A percentile compares a stretch with the other conserved stretches of the same genome.
Evolutionary conservation across 2,888 invertebrate species (phyloP).

Genomic region (Oligia fasciuncula): DNA sequence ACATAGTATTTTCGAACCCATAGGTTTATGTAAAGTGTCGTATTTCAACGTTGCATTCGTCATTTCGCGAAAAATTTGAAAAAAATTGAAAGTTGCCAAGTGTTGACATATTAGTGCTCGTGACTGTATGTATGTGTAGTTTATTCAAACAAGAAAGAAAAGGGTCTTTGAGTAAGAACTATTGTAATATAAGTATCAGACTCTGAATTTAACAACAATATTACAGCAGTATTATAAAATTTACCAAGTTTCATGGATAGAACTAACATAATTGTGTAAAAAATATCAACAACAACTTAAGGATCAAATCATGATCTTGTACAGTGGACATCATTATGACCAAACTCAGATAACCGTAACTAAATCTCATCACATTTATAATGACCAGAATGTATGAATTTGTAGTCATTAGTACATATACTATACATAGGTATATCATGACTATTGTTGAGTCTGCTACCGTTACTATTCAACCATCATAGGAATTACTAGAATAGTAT

Average conservation of each 20-base stretch:
- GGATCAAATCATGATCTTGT: constrained; percentile 1
- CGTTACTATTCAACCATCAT: not conserved
- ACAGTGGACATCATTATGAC: constrained; percentile 2
- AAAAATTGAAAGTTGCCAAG: too few species aligned
- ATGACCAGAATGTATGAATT: not conserved
- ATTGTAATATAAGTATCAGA: not conserved
- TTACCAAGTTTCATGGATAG: constrained; percentile 4
- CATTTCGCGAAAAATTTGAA: too few species aligned
- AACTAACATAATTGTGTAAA: not conserved
- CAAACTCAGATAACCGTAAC: constrained; percentile 6
- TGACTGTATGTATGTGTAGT: not conserved
- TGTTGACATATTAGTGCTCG: too few species aligned
- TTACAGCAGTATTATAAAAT: not conserved
- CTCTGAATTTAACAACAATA: not conserved
- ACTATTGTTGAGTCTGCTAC: constrained; percentile 9
- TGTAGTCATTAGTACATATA: not conserved
- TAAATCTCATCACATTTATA: constrained; percentile 2
- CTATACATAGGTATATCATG: not conserved
- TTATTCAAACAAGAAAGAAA: not conserved
- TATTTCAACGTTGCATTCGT: too few species aligned
- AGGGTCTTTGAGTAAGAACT: not conserved
- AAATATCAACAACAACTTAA: not conserved
- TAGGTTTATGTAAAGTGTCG: too few species aligned
- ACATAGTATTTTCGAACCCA: too few species aligned
- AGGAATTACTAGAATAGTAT: not conserved